These are phyloP conservation scores for Drosophila parvula DNA, from an alignment of 1,140 invertebrate genomes.

Conservation along the genomic window DNA sequence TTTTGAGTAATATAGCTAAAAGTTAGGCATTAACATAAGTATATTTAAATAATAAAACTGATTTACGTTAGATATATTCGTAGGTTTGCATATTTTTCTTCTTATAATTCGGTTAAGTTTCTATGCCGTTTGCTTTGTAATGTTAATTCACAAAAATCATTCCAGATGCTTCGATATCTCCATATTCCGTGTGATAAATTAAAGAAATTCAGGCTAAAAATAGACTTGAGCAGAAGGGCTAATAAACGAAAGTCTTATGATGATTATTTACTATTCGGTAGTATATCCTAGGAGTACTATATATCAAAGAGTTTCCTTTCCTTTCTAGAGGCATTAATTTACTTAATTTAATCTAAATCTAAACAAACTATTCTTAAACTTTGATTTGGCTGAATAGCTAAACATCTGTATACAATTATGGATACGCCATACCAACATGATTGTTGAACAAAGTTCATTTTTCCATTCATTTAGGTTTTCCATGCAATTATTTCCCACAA, in stretches of 20 bases:
- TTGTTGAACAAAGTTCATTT: constrained; percentile 7
- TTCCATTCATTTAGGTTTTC: constrained; percentile 6
- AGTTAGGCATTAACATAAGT: neutral
- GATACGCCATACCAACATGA: no score
- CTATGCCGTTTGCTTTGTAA: neutral
- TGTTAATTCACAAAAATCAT: neutral
- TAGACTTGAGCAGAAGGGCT: neutral
- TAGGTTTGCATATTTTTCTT: neutral
- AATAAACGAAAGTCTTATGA: neutral
- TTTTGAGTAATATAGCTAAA: neutral
- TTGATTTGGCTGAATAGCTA: neutral
- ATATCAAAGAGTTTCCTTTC: neutral
- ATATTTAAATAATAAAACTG: constrained; percentile 18
- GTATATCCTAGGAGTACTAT: no score
- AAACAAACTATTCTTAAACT: neutral
- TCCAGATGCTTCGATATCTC: neutral
- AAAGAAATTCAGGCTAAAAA: neutral
- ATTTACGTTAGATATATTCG: constrained; percentile 3
- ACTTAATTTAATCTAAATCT: neutral
- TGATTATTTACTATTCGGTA: neutral
- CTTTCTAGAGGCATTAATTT: neutral
- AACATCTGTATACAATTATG: neutral
- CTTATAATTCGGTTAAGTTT: neutral
- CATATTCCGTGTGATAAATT: neutral
- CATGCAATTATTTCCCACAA: constrained; percentile 10